Evolutionary conservation across 2,797 vertebrate genomes (phyloP).

Genomic region (Pachyuromys duprasi): DNA sequence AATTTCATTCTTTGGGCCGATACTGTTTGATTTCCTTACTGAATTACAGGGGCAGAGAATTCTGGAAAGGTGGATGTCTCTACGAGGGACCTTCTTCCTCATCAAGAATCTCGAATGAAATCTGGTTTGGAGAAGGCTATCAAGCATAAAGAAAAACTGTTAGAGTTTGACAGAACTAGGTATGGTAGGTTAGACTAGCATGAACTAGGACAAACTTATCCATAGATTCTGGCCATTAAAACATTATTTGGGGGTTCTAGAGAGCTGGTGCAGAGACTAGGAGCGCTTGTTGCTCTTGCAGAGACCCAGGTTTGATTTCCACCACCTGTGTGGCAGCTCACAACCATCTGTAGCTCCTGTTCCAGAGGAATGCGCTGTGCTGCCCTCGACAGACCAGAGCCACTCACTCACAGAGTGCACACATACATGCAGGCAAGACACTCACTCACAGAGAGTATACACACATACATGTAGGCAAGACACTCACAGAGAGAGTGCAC

Average conservation of each 20-base stretch:
- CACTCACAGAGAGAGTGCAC: neutral
- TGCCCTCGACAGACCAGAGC: neutral
- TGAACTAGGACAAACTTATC: neutral
- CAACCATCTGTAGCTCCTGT: neutral
- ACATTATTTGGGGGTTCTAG: neutral
- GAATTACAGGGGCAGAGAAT: constrained; percentile 81
- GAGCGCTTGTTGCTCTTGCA: neutral
- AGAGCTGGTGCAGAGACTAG: neutral
- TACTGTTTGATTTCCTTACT: constrained; percentile 58
- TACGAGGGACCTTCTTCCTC: constrained; percentile 91
- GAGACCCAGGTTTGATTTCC: neutral
- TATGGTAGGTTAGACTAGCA: constrained; percentile 77
- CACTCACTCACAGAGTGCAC: neutral
- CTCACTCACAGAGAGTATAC: neutral
- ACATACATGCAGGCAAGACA: neutral
- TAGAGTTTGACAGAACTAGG: constrained; percentile 97
- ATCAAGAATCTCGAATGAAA: constrained; percentile 91
- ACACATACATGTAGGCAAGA: neutral
- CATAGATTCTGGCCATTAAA: constrained; percentile 17
- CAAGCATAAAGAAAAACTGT: constrained; percentile 96
- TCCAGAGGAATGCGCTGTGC: neutral
- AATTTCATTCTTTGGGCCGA: constrained; percentile 15
- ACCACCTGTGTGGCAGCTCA: neutral
- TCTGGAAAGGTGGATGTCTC: constrained; percentile 86
- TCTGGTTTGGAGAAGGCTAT: constrained; percentile 94